phyloP scores from a whole-genome alignment of 2,113 vertebrate genomes.

The Gila orcuttii region DNA sequence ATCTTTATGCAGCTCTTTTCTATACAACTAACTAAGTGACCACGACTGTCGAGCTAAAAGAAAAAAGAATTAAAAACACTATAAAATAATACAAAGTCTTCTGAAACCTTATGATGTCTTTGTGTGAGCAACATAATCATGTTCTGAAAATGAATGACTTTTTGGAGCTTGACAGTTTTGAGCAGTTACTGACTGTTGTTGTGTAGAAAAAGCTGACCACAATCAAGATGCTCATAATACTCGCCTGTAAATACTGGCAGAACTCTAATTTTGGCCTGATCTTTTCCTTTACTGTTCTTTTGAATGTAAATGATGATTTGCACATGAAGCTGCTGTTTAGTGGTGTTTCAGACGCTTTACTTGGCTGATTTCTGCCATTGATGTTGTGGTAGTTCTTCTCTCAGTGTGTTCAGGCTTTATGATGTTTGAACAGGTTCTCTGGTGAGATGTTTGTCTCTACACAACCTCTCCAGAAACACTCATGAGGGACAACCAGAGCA shows the following conservation, averaged over 20 bases:
- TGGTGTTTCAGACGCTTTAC: not conserved
- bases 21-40: not conserved
- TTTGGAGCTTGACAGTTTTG: not conserved
- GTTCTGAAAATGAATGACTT: not conserved
- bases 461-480: not conserved
- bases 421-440: not conserved
- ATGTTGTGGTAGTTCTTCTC: not conserved
- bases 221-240: not conserved
- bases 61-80: too few species aligned
- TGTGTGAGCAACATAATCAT: not conserved
- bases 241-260: too few species aligned
- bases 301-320: slow-evolving; percentile 1
- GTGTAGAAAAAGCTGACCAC: not conserved
- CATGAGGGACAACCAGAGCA: not conserved
- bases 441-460: not conserved
- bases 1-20: not conserved
- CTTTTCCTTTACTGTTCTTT: not conserved
- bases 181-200: not conserved
- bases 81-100: not conserved
- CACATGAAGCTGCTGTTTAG: not conserved
- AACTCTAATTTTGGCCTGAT: not conserved
- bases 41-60: not conserved
- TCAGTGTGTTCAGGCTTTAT: not conserved
- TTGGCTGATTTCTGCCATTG: not conserved
- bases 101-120: not conserved